These are phyloP conservation scores for Trogon melanurus DNA, from an alignment of 2,113 vertebrate species.

Conservation along the genomic window DNA sequence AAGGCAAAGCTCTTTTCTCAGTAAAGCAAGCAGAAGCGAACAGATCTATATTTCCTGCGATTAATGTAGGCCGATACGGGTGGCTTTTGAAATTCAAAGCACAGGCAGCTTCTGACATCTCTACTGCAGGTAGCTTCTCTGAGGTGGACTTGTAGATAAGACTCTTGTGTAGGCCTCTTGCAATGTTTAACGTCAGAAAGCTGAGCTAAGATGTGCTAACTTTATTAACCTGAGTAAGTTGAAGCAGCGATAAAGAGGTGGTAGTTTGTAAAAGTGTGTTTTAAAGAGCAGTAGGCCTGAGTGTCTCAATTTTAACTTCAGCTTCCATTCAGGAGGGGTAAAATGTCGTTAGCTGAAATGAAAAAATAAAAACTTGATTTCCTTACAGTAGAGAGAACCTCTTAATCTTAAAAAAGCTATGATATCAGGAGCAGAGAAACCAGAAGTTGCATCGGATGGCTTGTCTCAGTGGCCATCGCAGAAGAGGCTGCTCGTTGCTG, in stretches of 20 bases:
- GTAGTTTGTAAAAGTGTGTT: not conserved
- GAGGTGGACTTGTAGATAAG: not conserved
- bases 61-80: not conserved
- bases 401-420: not conserved
- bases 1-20: not conserved
- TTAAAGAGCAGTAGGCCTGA: not conserved
- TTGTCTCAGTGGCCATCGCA: not conserved
- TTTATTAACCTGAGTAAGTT: not conserved
- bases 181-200: not conserved
- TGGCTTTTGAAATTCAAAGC: slow-evolving; percentile 21
- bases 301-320: not conserved
- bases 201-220: not conserved
- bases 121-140: not conserved
- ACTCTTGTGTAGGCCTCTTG: not conserved
- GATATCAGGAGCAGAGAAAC: not conserved
- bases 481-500: not conserved
- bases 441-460: not conserved
- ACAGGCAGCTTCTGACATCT: slow-evolving; percentile 8
- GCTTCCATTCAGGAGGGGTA: not conserved
- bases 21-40: not conserved
- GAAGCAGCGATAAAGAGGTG: not conserved
- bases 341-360: not conserved
- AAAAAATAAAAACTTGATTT: not conserved
- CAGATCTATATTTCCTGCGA: not conserved
- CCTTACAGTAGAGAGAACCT: not conserved